phyloP scores from a whole-genome alignment of 2,888 invertebrate genomes.

The Ormyrus pomaceus region DNA sequence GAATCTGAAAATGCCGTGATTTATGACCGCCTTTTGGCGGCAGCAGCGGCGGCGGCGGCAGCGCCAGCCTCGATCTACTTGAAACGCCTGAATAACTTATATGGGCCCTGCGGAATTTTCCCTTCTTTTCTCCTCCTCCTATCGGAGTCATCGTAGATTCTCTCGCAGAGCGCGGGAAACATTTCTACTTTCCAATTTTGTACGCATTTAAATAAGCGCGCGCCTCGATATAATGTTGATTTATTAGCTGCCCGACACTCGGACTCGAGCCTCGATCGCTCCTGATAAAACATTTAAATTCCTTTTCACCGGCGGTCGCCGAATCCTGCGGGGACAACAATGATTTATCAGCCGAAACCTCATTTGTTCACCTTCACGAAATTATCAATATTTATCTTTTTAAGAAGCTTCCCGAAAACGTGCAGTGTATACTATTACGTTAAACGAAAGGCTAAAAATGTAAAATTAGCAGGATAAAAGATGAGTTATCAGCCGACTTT shows the following conservation, averaged over 20 bases:
- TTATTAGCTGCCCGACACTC: background rate
- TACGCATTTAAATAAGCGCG: slow-evolving; percentile 1
- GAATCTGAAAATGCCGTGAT: slow-evolving; percentile 74
- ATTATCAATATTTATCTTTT: no score
- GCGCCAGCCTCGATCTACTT: slow-evolving; percentile 55
- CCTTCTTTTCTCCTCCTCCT: background rate
- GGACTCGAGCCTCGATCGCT: background rate
- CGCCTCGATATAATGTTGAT: slow-evolving; percentile 1
- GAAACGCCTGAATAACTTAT: slow-evolving; percentile 71
- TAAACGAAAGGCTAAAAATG: no score
- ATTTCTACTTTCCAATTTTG: slow-evolving; percentile 28
- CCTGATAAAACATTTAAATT: no score
- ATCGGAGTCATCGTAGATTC: background rate
- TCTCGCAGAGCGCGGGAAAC: background rate
- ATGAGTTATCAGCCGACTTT: no score
- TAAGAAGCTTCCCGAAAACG: no score
- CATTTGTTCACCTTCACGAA: no score
- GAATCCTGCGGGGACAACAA: no score
- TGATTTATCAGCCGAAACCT: no score
- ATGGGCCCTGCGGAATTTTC: background rate
- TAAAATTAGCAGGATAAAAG: no score
- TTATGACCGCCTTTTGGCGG: slow-evolving; percentile 65
- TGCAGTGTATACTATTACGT: no score
- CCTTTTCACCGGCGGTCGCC: no score
- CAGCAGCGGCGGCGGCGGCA: slow-evolving; percentile 54